These are phyloP conservation scores for Pseudomyrmex flavicornis DNA, from an alignment of 1,140 invertebrate species.

Conservation along the genomic window DNA sequence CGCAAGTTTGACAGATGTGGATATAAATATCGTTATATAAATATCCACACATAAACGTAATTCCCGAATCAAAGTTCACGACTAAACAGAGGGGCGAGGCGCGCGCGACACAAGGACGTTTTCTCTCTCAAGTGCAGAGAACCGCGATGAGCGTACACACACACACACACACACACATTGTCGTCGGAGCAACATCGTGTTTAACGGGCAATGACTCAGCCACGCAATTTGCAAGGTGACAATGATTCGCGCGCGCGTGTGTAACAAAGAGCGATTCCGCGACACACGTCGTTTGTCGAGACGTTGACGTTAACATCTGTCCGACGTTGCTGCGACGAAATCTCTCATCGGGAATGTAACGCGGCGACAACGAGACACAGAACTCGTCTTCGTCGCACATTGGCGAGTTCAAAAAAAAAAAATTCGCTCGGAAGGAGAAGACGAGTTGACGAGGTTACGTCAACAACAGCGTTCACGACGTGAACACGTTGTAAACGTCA, in stretches of 20 bases:
- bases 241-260: slow-evolving; percentile 27
- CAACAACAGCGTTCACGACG: neutral
- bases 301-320: neutral
- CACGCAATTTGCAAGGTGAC: slow-evolving; percentile 30
- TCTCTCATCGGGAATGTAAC: too few relatives aligned
- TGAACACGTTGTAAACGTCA: slow-evolving; percentile 9
- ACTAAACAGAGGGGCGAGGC: too few relatives aligned
- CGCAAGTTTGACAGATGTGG: neutral
- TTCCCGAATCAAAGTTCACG: neutral
- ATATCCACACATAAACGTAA: neutral
- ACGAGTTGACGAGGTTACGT: slow-evolving; percentile 1
- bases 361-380: neutral
- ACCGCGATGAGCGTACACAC: too few relatives aligned
- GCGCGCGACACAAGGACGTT: neutral
- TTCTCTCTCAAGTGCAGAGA: neutral
- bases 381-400: neutral
- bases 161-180: too few relatives aligned
- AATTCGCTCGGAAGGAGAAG: neutral
- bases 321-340: neutral
- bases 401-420: too few relatives aligned
- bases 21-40: neutral
- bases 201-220: slow-evolving; percentile 47
- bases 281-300: neutral
- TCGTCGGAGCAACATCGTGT: neutral
- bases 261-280: slow-evolving; percentile 32